Percentiles rank a stretch among this genome's conserved stretches.
Evolutionary conservation across 2,113 vertebrate genomes (phyloP).

Genomic region (Gavia stellata): DNA sequence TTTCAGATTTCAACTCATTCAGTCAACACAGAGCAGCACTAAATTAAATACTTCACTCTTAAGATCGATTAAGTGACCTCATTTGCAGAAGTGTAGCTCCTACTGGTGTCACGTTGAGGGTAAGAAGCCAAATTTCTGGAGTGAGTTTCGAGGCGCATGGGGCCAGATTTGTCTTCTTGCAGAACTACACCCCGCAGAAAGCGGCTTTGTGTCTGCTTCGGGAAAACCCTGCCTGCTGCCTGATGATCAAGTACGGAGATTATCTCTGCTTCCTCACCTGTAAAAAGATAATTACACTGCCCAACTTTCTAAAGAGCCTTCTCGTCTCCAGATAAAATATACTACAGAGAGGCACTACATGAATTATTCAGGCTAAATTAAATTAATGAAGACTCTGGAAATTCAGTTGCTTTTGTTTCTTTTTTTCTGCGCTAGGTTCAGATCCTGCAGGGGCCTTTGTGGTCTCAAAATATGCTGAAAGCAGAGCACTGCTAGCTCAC

Average conservation of each 20-base stretch:
- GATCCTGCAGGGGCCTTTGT: background rate
- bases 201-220: background rate
- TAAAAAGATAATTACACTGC: slow-evolving; percentile 18
- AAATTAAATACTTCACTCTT: background rate
- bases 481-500: background rate
- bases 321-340: slow-evolving; percentile 5
- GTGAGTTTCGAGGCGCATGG: background rate
- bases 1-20: background rate
- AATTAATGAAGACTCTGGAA: slow-evolving; percentile 35
- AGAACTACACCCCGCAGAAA: background rate
- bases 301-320: background rate
- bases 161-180: background rate
- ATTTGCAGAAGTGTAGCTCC: background rate
- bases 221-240: background rate
- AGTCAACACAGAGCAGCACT: background rate
- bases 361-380: slow-evolving; percentile 53
- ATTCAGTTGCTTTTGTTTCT: slow-evolving; percentile 37
- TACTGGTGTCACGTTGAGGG: background rate
- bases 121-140: background rate
- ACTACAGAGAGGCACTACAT: background rate
- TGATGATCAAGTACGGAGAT: background rate
- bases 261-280: slow-evolving; percentile 21
- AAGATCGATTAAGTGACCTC: background rate
- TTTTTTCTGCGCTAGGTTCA: background rate
- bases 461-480: slow-evolving; percentile 11